Percentiles rank a stretch among this genome's conserved stretches.
Evolutionary conservation across 2,113 vertebrate genomes (phyloP).

Genomic region (Gobio gobio): DNA sequence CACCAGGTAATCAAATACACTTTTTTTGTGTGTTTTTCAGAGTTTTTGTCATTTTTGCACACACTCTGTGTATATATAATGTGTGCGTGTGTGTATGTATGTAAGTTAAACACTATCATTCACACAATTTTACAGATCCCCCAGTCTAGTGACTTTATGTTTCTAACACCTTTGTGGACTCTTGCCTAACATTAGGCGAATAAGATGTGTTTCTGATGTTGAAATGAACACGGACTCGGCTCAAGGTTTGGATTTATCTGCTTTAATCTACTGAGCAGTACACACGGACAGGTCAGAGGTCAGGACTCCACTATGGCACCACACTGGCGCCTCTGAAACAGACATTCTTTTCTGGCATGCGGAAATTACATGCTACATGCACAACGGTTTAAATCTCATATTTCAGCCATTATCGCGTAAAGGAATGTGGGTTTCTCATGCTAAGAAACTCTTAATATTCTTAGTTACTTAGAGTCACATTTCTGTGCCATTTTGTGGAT

Average conservation of each 20-base stretch:
- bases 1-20: conserved; percentile 50
- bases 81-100: too few relatives aligned
- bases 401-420: conserved; percentile 24
- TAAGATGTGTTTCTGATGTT: neutral
- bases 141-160: neutral
- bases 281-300: conserved; percentile 18
- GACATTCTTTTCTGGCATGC: neutral
- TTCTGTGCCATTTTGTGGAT: neutral
- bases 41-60: too few relatives aligned
- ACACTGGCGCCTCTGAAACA: neutral
- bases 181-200: neutral
- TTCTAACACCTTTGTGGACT: neutral
- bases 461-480: neutral
- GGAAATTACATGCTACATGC: neutral
- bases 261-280: neutral
- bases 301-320: neutral
- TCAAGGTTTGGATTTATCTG: neutral
- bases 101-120: neutral
- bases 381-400: conserved; percentile 2
- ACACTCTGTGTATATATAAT: too few relatives aligned
- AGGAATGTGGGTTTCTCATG: neutral
- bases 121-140: neutral
- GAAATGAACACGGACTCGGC: neutral
- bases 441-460: neutral
- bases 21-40: neutral